Evolutionary conservation across 2,113 vertebrate genomes (phyloP).

Genomic region (Rana temporaria): DNA sequence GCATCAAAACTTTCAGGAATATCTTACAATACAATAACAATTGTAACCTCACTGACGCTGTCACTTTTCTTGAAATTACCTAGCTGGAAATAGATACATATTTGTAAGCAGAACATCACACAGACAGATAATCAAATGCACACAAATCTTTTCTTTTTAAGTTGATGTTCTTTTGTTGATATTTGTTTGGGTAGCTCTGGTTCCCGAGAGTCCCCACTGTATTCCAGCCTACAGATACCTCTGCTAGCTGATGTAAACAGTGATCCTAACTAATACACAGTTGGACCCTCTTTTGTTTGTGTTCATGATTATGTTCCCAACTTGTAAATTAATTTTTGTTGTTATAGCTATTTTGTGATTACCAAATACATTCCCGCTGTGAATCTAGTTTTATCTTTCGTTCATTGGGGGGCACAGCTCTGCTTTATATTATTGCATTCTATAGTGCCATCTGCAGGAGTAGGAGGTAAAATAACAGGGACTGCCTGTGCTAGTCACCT

Average conservation of each 20-base stretch:
- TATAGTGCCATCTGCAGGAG: too few relatives aligned
- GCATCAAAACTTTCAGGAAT: too few relatives aligned
- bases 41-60: too few relatives aligned
- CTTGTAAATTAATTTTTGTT: conserved; percentile 14
- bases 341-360: background rate
- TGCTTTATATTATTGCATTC: too few relatives aligned
- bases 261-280: background rate
- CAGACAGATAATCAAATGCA: conserved; percentile 43
- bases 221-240: conserved; percentile 1
- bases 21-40: too few relatives aligned
- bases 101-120: background rate
- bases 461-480: too few relatives aligned
- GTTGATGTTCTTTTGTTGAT: background rate
- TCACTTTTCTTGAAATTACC: background rate
- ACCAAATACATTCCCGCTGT: too few relatives aligned
- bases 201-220: conserved; percentile 6
- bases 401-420: too few relatives aligned
- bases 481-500: too few relatives aligned
- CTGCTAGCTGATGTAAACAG: conserved; percentile 41
- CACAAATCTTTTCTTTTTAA: background rate
- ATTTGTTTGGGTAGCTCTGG: background rate
- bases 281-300: conserved; percentile 7
- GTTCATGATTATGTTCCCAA: conserved; percentile 27
- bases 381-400: too few relatives aligned
- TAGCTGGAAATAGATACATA: background rate